A percentile compares a stretch with the other conserved stretches of the same genome.
Evolutionary conservation across 2,113 vertebrate genomes (phyloP).

Genomic region (Colaptes auratus): DNA sequence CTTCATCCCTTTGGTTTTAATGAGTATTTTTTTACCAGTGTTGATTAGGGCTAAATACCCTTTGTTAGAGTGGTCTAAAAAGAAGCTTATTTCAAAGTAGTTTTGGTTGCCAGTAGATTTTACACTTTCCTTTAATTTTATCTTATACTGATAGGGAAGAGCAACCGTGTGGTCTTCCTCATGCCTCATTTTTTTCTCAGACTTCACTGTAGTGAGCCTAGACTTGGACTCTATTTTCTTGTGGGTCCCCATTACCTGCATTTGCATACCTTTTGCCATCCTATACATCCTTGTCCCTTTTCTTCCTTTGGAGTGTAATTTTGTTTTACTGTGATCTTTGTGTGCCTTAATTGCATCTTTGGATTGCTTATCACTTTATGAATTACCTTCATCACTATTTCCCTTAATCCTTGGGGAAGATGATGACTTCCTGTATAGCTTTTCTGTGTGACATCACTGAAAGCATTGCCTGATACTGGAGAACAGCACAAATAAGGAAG

Average conservation of each 20-base stretch:
- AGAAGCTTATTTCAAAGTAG: not conserved
- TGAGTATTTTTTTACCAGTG: not conserved
- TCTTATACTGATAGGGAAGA: not conserved
- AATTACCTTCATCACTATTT: not conserved
- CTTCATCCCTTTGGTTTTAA: not conserved
- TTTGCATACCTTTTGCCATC: not conserved
- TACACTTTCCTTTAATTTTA: not conserved
- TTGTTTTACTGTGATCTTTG: not conserved
- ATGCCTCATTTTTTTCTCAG: not conserved
- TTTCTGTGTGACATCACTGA: fast-evolving
- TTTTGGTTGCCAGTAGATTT: not conserved
- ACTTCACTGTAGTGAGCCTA: not conserved
- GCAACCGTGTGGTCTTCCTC: not conserved
- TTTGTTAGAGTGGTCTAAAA: not conserved
- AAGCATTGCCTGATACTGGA: not conserved
- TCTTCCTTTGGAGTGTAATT: not conserved
- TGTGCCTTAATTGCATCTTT: not conserved
- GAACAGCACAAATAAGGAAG: not conserved
- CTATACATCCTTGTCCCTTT: not conserved
- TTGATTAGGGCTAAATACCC: not conserved
- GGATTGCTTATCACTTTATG: not conserved
- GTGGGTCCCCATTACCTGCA: not conserved
- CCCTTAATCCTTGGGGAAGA: not conserved
- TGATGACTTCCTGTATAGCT: not conserved
- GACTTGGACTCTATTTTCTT: not conserved